Conservation (phyloP, 2,888 invertebrate species). For the Petrophora chlorosata region DNA sequence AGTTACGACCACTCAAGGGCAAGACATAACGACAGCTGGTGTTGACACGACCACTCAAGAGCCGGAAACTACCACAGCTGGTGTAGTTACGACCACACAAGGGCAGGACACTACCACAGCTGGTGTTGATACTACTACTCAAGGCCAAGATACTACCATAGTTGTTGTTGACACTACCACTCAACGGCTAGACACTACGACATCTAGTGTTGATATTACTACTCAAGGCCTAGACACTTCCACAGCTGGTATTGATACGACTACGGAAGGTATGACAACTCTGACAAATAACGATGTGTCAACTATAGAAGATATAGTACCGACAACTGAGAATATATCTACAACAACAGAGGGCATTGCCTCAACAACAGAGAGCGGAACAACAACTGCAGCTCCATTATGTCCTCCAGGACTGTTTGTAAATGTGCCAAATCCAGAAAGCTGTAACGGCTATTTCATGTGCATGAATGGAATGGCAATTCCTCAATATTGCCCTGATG, state of each 20-base stretch:
- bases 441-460: no score
- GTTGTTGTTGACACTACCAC: background rate
- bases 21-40: background rate
- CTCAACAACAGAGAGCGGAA: no score
- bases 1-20: background rate
- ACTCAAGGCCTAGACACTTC: background rate
- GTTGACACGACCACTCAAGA: conserved; percentile 1
- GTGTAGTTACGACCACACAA: background rate
- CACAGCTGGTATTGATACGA: background rate
- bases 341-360: no score
- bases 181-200: background rate
- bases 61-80: background rate
- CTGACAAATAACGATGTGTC: no score
- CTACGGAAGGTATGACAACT: background rate
- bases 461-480: no score
- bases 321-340: no score
- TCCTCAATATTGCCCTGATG: no score
- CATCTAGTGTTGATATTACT: background rate
- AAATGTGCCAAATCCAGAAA: no score
- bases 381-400: no score
- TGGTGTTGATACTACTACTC: background rate
- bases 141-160: background rate
- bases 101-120: background rate
- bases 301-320: no score
- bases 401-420: no score